phyloP scores from a whole-genome alignment of 2,797 vertebrate genomes.

The Tapirus indicus region DNA sequence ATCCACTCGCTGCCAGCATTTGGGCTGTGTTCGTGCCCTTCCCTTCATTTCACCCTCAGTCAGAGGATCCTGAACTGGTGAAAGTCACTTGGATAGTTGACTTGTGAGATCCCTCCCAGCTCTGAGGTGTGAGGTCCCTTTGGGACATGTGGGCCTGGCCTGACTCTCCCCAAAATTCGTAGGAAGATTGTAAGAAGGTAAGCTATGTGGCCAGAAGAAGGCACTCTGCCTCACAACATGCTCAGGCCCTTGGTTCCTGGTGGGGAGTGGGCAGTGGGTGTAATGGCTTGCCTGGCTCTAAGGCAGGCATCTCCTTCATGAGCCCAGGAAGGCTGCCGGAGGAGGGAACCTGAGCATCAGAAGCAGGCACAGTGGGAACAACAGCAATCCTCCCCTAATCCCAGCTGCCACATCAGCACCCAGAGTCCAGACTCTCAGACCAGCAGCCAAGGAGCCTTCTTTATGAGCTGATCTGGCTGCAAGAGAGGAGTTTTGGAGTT shows the following conservation, averaged over 20 bases:
- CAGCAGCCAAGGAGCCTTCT: neutral
- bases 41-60: neutral
- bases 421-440: neutral
- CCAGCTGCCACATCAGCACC: neutral
- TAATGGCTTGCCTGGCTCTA: conserved; percentile 15
- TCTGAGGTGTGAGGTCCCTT: conserved; percentile 33
- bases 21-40: neutral
- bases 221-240: neutral
- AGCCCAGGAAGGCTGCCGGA: neutral
- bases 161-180: conserved; percentile 16
- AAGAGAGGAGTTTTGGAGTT: neutral
- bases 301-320: neutral
- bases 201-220: neutral
- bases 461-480: neutral
- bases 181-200: conserved; percentile 7
- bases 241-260: neutral
- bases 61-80: conserved; percentile 1
- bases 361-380: neutral
- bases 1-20: neutral
- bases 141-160: neutral
- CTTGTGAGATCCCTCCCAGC: neutral
- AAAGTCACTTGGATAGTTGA: neutral
- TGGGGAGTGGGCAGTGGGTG: neutral
- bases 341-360: neutral
- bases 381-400: neutral